These are phyloP conservation scores for Casuarius casuarius DNA, from an alignment of 2,113 vertebrate species.

Conservation along the genomic window DNA sequence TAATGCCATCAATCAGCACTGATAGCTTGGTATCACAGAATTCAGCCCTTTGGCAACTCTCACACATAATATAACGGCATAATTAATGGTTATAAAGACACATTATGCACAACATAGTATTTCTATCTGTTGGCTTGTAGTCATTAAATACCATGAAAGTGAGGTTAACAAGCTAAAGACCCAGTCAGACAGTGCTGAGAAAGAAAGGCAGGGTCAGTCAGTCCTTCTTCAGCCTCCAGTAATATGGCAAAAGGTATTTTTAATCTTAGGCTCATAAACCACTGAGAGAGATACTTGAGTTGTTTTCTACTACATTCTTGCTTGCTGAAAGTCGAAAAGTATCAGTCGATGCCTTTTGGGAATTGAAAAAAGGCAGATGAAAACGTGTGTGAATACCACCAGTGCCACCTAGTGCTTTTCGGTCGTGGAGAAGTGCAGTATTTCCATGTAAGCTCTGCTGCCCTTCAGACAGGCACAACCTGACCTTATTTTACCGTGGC, in stretches of 20 bases:
- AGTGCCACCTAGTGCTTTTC: slow-evolving; percentile 75
- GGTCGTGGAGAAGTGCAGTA: rapidly evolving
- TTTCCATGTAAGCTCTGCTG: not conserved
- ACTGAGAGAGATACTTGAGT: slow-evolving; percentile 29
- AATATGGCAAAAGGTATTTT: not conserved
- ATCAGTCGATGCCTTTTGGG: not conserved
- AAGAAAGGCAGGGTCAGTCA: not conserved
- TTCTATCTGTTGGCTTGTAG: slow-evolving; percentile 19
- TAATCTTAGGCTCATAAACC: slow-evolving; percentile 30
- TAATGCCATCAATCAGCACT: slow-evolving; percentile 30
- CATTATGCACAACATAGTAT: not conserved
- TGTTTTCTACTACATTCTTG: slow-evolving; percentile 58
- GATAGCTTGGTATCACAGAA: not conserved
- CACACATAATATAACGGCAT: not conserved
- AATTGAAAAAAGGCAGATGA: not conserved
- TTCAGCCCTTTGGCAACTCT: slow-evolving; percentile 8
- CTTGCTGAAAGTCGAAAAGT: slow-evolving; percentile 24
- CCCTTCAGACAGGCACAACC: not conserved
- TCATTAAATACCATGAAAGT: not conserved
- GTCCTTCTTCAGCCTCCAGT: not conserved
- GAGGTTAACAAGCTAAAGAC: not conserved
- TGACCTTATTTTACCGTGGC: not conserved
- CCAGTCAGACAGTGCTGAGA: not conserved
- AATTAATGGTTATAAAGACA: slow-evolving; percentile 51
- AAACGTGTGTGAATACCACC: slow-evolving; percentile 41